A percentile compares a stretch with the other conserved stretches of the same genome.
These are phyloP conservation scores for Camponotus pennsylvanicus DNA, from an alignment of 1,140 invertebrate species.

Conservation along the genomic window DNA sequence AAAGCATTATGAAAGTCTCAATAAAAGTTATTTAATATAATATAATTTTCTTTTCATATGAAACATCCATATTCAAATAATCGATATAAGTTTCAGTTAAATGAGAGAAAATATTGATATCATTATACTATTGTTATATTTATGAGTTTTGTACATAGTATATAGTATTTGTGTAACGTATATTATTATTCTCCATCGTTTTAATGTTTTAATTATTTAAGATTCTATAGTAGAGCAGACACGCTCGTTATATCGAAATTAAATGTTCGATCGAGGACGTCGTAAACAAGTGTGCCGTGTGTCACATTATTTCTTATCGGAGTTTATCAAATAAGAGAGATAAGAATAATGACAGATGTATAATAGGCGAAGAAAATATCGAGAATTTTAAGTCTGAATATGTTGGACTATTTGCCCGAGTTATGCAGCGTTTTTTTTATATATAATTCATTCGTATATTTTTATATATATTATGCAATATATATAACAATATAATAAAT, in stretches of 20 bases:
- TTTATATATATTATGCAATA: neutral
- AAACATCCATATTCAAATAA: too few relatives aligned
- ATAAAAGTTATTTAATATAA: too few relatives aligned
- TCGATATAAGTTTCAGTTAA: too few relatives aligned
- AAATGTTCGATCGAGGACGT: conserved; percentile 23
- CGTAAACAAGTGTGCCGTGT: conserved; percentile 12
- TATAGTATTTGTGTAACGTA: too few relatives aligned
- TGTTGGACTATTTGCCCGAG: neutral
- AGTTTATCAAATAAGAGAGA: conserved; percentile 57
- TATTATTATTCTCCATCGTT: too few relatives aligned
- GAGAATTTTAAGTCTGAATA: conserved; percentile 10
- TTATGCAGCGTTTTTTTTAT: neutral
- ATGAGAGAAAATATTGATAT: too few relatives aligned
- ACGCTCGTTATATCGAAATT: conserved; percentile 25
- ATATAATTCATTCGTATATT: neutral
- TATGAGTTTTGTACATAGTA: too few relatives aligned
- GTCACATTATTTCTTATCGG: conserved; percentile 4
- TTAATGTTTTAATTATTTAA: neutral
- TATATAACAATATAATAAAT: neutral
- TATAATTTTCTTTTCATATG: too few relatives aligned
- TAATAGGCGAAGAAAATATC: neutral
- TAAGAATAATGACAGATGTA: conserved; percentile 29
- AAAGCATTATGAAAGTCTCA: too few relatives aligned
- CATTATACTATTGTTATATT: too few relatives aligned
- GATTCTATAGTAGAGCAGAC: neutral